Base-by-base conservation (phyloP, 2,888 invertebrate genomes). In the Tholera decimalis region DNA sequence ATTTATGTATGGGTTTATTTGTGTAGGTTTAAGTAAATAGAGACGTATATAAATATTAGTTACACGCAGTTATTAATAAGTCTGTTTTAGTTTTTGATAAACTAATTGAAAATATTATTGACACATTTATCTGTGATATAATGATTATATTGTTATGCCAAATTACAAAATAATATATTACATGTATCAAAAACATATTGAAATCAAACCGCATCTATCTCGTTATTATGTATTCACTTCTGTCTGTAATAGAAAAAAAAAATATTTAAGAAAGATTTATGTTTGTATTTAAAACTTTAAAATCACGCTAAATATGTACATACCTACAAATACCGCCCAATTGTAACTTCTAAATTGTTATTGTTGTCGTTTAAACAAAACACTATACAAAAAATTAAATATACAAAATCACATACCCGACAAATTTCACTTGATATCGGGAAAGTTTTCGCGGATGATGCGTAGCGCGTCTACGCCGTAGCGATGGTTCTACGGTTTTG, bases 391-490 rank as follows among this genome's bases (percentile, higher is more conserved):
- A 55, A 11, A 51, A 61, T 49, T 54, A 53, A 61, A 73, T 51
- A 28, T 66, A 73, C 60, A 68, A 65, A 64, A 41, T 55, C 68
- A 76, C 73, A 73, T 76, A 77, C 73, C 76, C 75, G 77, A 77
- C 79, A 64, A 65, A 57, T 49, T 47, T 20, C 72, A 81, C 79
- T 57, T 49, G 56, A 47, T 43, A 57, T 76, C 82, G 82, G 59
- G 54, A 69, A 88, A 88, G 81, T 88, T 85, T 81, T 53, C 71
- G 80, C 77, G 81, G 78, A 59, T 59, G 82, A 62, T 84, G 83
- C 91, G 90, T 90, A 91, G 91, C 89, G 88, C 93, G 93, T 91
- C 91, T 93, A 92, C 92, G 91, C 88, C 91, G 92, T 91, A 90
- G 89, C 91, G 82, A 79, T 81, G 77, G 86, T 80, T 87, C 88